Evolutionary conservation across 1,140 invertebrate genomes (phyloP).

Genomic region (Drosophila truncata): DNA sequence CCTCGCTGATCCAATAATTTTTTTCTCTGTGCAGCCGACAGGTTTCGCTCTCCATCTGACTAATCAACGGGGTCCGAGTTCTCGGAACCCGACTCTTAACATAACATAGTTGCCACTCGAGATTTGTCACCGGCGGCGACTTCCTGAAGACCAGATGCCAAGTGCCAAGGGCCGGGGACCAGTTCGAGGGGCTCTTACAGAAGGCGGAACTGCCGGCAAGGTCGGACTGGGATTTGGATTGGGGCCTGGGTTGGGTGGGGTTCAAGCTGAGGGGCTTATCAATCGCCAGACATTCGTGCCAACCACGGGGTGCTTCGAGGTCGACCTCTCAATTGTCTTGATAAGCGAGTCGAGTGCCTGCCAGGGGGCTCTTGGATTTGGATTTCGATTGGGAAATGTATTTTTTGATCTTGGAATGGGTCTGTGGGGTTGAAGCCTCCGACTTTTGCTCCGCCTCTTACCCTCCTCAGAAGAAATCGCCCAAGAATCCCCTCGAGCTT

Average conservation of each 20-base stretch:
- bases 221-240: slow-evolving; percentile 7
- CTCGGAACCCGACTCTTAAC: slow-evolving; percentile 35
- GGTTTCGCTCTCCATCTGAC: slow-evolving; percentile 49
- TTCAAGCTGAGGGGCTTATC: slow-evolving; percentile 36
- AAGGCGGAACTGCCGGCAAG: slow-evolving; percentile 52
- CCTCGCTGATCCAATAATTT: neutral
- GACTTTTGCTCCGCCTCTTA: neutral
- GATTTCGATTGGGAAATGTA: slow-evolving; percentile 5
- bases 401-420: slow-evolving; percentile 16
- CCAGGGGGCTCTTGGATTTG: slow-evolving; percentile 8
- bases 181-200: slow-evolving; percentile 42
- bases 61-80: slow-evolving; percentile 39
- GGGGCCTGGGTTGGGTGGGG: slow-evolving; percentile 6
- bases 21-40: slow-evolving; percentile 15
- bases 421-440: slow-evolving; percentile 11
- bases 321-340: slow-evolving; percentile 67
- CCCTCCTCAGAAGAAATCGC: slow-evolving; percentile 14
- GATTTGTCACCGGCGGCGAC: slow-evolving; percentile 47
- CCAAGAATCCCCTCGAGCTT: slow-evolving; percentile 3
- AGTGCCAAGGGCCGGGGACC: slow-evolving; percentile 32
- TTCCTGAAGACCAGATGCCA: slow-evolving; percentile 60
- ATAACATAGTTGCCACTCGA: slow-evolving; percentile 34
- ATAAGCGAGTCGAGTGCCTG: slow-evolving; percentile 45
- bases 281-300: slow-evolving; percentile 51
- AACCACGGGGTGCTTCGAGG: slow-evolving; percentile 56